phyloP scores from a whole-genome alignment of 2,113 vertebrate species.

The Clarias batrachus region DNA sequence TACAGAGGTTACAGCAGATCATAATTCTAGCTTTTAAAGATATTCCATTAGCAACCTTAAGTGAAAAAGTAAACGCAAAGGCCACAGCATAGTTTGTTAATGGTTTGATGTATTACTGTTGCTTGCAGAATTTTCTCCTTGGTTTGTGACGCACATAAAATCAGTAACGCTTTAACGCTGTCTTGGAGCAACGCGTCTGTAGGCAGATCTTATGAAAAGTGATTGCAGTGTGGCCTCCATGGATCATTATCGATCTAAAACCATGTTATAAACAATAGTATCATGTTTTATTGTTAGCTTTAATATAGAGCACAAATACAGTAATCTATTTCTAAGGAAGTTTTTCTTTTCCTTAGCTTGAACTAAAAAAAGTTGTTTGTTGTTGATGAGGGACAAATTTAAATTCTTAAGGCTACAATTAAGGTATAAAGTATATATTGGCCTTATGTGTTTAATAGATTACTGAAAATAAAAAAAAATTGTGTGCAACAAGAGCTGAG shows the following conservation, averaged over 20 bases:
- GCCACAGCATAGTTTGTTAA: too few species aligned
- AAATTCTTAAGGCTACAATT: neutral
- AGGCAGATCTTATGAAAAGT: too few species aligned
- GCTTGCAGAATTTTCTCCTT: too few species aligned
- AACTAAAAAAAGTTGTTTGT: neutral
- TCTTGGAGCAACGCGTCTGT: too few species aligned
- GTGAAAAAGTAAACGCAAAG: neutral
- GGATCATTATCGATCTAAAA: neutral
- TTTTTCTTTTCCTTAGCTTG: neutral
- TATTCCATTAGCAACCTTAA: neutral
- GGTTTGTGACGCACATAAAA: too few species aligned
- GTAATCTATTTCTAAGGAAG: neutral
- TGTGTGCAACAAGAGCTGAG: neutral
- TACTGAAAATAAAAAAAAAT: neutral
- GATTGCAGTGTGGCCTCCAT: too few species aligned
- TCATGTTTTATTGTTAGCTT: neutral
- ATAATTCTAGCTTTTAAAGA: neutral
- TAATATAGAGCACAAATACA: neutral
- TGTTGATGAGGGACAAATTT: neutral
- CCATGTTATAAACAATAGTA: neutral
- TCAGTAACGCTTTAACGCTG: too few species aligned
- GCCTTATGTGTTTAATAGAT: neutral
- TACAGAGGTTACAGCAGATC: neutral
- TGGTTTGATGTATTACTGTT: too few species aligned
- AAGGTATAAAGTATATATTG: too few species aligned